Conservation (phyloP, 1,140 invertebrate species). For the Papilio helenus region DNA sequence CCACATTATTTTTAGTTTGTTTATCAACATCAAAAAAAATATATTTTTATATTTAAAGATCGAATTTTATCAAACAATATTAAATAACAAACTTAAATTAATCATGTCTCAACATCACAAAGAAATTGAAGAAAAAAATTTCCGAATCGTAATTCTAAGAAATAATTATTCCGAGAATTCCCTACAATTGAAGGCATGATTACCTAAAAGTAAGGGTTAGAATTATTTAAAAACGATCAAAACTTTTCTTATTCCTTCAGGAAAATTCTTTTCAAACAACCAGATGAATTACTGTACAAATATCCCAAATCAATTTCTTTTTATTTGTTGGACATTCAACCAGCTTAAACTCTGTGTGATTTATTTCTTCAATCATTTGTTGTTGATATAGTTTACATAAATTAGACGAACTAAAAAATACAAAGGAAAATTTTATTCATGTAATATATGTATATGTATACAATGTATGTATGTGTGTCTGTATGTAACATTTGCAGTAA, state of each 20-base stretch:
- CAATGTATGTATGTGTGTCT: no score
- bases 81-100: not conserved
- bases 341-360: not conserved
- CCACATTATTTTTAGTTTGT: not conserved
- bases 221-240: conserved; percentile 3
- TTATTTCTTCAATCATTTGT: not conserved
- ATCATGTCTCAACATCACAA: not conserved
- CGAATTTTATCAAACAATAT: not conserved
- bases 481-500: no score
- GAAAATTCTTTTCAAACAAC: conserved; percentile 3
- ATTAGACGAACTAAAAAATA: no score
- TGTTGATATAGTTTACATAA: no score
- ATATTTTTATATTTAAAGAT: not conserved
- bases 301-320: not conserved
- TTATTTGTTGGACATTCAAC: not conserved
- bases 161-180: conserved; percentile 12
- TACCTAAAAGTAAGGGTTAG: conserved; percentile 4
- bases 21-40: not conserved
- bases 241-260: not conserved
- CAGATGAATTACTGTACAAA: not conserved
- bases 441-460: no score
- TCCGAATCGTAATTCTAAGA: not conserved
- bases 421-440: no score
- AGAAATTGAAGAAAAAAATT: not conserved
- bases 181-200: not conserved